phyloP scores from a whole-genome alignment of 2,888 invertebrate species.

The Brenthis ino region DNA sequence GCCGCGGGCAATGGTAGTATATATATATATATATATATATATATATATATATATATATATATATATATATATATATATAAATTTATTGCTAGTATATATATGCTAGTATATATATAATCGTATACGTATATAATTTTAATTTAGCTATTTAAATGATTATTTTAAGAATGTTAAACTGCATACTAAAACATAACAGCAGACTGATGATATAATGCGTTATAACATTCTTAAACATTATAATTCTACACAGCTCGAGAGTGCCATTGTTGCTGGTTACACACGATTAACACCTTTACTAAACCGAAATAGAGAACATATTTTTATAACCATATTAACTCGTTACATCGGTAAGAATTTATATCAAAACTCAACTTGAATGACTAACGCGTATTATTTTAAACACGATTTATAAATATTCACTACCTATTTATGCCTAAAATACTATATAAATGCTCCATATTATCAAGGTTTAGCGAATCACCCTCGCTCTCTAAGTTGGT shows the following conservation, averaged over 20 bases:
- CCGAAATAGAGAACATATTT: not conserved
- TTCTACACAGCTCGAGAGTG: constrained; percentile 4
- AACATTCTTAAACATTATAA: constrained; percentile 21
- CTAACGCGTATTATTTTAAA: not conserved
- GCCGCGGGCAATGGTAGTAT: too few species aligned
- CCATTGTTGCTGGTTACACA: constrained; percentile 17
- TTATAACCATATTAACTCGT: not conserved
- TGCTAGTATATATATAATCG: too few species aligned
- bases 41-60: too few species aligned
- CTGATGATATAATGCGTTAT: constrained; percentile 24
- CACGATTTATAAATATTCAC: not conserved
- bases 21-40: too few species aligned
- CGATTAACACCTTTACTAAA: not conserved
- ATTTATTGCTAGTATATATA: too few species aligned
- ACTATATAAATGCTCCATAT: too few species aligned
- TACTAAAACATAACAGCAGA: constrained; percentile 2
- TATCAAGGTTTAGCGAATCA: too few species aligned
- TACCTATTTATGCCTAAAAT: too few species aligned
- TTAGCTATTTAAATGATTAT: too few species aligned
- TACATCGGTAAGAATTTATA: constrained; percentile 13
- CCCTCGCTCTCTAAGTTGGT: too few species aligned
- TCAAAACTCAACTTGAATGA: constrained; percentile 5
- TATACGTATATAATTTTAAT: too few species aligned
- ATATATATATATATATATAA: too few species aligned
- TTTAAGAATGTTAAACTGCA: not conserved